Conservation (phyloP, 2,797 vertebrate genomes). For the Eurystomus glaucurus region DNA sequence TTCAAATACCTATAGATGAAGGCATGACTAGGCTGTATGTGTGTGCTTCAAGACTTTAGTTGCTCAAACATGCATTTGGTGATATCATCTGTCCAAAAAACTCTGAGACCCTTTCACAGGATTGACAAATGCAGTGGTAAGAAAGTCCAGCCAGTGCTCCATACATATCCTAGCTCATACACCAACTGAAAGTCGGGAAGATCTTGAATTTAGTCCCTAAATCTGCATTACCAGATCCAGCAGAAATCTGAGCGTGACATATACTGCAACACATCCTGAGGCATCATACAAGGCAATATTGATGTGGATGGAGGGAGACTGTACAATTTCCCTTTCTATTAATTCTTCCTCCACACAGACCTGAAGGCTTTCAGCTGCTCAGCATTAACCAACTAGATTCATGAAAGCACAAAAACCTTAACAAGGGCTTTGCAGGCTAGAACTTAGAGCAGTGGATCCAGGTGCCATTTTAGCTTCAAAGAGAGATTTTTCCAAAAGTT, state of each 20-base stretch:
- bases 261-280: neutral
- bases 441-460: neutral
- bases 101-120: neutral
- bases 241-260: neutral
- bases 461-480: neutral
- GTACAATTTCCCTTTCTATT: neutral
- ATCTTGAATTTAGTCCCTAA: neutral
- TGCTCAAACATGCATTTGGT: neutral
- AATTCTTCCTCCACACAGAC: neutral
- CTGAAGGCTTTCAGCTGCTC: neutral
- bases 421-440: neutral
- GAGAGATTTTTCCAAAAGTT: neutral
- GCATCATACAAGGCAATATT: neutral
- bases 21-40: neutral
- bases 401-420: neutral
- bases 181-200: neutral
- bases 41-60: neutral
- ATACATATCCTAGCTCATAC: neutral
- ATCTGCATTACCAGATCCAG: neutral
- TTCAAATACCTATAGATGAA: neutral
- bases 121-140: neutral
- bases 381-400: neutral
- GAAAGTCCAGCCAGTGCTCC: neutral
- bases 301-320: neutral
- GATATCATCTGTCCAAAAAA: neutral